Percentiles rank a stretch among this genome's conserved stretches.
These are phyloP conservation scores for Parthenolecanium corni DNA, from an alignment of 2,888 invertebrate species.

Conservation along the genomic window DNA sequence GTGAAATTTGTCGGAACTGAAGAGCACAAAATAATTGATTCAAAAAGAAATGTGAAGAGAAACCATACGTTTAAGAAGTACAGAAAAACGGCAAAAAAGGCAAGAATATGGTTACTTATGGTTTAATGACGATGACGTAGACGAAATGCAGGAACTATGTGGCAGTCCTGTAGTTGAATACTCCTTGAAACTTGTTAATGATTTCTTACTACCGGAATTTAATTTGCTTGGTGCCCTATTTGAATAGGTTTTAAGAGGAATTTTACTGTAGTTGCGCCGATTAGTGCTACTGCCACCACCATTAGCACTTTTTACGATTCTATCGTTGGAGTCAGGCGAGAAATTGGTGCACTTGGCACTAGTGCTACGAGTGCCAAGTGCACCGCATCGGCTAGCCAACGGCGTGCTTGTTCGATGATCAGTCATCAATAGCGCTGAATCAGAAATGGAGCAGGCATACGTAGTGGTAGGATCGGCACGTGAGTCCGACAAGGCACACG, in stretches of 20 bases:
- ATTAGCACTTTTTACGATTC: neutral
- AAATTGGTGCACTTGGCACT: slow-evolving; percentile 14
- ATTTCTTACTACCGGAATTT: slow-evolving; percentile 1
- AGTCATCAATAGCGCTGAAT: neutral
- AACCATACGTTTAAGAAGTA: neutral
- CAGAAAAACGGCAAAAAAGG: neutral
- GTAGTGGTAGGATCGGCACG: neutral
- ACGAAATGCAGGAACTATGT: slow-evolving; percentile 26
- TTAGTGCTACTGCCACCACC: neutral
- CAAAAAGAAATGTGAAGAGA: no score
- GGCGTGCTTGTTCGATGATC: no score
- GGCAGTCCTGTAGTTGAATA: slow-evolving; percentile 14
- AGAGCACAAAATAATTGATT: no score
- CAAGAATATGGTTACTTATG: slow-evolving; percentile 8
- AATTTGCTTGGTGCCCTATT: slow-evolving; percentile 6
- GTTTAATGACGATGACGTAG: slow-evolving; percentile 18
- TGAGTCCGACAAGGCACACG: neutral
- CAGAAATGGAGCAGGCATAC: neutral
- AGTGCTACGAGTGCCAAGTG: neutral
- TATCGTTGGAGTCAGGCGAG: slow-evolving; percentile 8
- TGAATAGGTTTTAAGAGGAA: slow-evolving; percentile 15
- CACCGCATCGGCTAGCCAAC: neutral
- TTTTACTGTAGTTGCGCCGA: slow-evolving; percentile 10
- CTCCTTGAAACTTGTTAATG: slow-evolving; percentile 18
- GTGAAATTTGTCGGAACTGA: no score